Evolutionary conservation across 2,113 vertebrate species (phyloP).

Genomic region (Scophthalmus maximus): DNA sequence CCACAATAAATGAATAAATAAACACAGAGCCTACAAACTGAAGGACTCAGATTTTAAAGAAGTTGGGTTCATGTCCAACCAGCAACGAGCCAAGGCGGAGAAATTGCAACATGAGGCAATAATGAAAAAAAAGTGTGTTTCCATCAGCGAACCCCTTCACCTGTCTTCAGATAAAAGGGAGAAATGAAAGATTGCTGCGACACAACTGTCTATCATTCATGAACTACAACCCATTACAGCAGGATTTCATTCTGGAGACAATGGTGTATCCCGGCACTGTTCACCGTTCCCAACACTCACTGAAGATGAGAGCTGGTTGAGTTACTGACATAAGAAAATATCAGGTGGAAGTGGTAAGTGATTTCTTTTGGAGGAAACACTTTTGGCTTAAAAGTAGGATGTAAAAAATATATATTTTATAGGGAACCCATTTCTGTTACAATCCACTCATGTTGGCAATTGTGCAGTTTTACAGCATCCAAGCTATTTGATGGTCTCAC

Average conservation of each 20-base stretch:
- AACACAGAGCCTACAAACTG: slow-evolving; percentile 35
- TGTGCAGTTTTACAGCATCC: neutral
- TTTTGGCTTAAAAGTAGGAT: neutral
- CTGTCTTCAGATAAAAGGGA: slow-evolving; percentile 62
- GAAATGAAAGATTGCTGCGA: slow-evolving; percentile 61
- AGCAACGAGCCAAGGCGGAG: slow-evolving; percentile 54
- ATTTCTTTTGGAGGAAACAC: slow-evolving; percentile 9
- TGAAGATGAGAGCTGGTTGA: slow-evolving; percentile 40
- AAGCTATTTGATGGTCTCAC: neutral
- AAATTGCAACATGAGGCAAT: slow-evolving; percentile 40
- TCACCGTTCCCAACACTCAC: slow-evolving; percentile 38
- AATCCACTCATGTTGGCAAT: neutral
- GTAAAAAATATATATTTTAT: neutral
- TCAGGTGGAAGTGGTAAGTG: slow-evolving; percentile 18
- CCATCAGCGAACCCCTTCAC: slow-evolving; percentile 69
- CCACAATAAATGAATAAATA: slow-evolving; percentile 27
- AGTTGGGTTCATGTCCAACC: slow-evolving; percentile 43
- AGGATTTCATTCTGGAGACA: slow-evolving; percentile 48
- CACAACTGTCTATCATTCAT: slow-evolving; percentile 65
- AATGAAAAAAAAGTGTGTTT: slow-evolving; percentile 66
- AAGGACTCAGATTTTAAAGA: slow-evolving; percentile 47
- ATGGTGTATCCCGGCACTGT: slow-evolving; percentile 53
- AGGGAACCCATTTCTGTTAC: slow-evolving; percentile 3
- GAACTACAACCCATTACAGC: slow-evolving; percentile 60
- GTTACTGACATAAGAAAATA: slow-evolving; percentile 51